phyloP scores from a whole-genome alignment of 2,797 vertebrate species.

The Enteromius radiatus region DNA sequence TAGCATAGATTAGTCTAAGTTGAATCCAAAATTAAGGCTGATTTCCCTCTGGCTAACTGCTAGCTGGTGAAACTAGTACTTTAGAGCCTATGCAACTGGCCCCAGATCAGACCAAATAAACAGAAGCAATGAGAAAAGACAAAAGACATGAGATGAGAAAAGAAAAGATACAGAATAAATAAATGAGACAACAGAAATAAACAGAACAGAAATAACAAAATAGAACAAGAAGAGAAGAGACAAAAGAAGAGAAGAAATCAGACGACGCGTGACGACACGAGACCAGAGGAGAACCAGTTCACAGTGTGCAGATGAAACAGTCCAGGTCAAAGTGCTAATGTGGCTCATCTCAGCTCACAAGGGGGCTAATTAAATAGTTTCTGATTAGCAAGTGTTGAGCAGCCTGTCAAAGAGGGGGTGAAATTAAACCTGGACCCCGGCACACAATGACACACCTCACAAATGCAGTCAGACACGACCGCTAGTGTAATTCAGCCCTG shows the following conservation, averaged over 20 bases:
- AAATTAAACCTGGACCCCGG: constrained; percentile 61
- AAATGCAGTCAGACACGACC: constrained; percentile 45
- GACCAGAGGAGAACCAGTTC: neutral
- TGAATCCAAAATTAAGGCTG: too few relatives aligned
- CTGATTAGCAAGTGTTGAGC: constrained; percentile 63
- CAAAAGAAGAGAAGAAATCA: neutral
- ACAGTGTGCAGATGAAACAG: constrained; percentile 39
- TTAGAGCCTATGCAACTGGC: too few relatives aligned
- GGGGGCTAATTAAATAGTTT: constrained; percentile 68
- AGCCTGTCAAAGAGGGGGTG: constrained; percentile 56
- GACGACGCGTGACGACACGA: neutral
- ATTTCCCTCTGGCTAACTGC: too few relatives aligned
- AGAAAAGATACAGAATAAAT: neutral
- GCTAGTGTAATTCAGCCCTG: constrained; percentile 49
- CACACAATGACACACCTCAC: constrained; percentile 51
- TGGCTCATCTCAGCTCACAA: constrained; percentile 57
- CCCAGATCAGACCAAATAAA: neutral
- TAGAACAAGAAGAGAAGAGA: neutral
- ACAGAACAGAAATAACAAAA: neutral
- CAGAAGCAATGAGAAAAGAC: neutral
- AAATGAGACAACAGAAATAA: neutral
- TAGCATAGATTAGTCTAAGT: too few relatives aligned
- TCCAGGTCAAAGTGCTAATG: constrained; percentile 59
- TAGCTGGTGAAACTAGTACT: too few relatives aligned
- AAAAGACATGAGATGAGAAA: neutral